A percentile compares a stretch with the other conserved stretches of the same genome.
phyloP scores from a whole-genome alignment of 2,797 vertebrate genomes.

The Buceros bicornis region DNA sequence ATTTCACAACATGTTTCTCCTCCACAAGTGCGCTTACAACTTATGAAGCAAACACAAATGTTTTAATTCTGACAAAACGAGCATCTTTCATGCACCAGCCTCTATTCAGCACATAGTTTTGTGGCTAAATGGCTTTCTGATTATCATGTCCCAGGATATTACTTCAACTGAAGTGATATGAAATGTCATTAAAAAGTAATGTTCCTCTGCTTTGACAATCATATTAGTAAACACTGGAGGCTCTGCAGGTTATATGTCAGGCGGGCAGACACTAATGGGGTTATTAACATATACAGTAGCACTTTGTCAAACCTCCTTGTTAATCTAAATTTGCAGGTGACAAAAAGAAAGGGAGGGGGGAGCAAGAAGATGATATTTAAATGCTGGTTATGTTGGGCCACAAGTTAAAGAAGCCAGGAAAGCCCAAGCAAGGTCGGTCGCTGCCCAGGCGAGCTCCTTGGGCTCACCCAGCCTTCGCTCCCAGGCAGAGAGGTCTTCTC shows the following conservation, averaged over 20 bases:
- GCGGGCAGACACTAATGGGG: slow-evolving; percentile 62
- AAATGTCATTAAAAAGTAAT: slow-evolving; percentile 82
- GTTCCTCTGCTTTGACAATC: slow-evolving; percentile 72
- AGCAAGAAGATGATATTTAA: neutral
- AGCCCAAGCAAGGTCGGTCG: rapidly evolving
- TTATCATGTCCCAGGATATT: slow-evolving; percentile 72
- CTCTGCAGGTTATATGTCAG: slow-evolving; percentile 52
- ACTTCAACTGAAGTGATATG: slow-evolving; percentile 74
- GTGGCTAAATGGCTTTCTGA: slow-evolving; percentile 67
- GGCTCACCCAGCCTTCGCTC: rapidly evolving
- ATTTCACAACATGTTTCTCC: slow-evolving; percentile 60
- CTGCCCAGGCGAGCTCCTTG: neutral
- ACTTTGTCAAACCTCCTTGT: slow-evolving; percentile 61
- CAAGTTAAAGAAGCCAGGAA: neutral
- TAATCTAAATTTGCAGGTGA: slow-evolving; percentile 67
- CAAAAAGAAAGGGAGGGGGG: neutral
- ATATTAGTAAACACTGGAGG: slow-evolving; percentile 76
- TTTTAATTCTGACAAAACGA: slow-evolving; percentile 71
- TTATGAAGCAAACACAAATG: slow-evolving; percentile 52
- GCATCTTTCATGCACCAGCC: slow-evolving; percentile 47
- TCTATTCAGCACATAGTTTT: slow-evolving; percentile 24
- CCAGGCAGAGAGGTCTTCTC: neutral
- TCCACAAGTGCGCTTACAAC: slow-evolving; percentile 56
- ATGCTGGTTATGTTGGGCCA: neutral
- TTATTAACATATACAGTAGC: slow-evolving; percentile 70